A percentile compares a stretch with the other conserved stretches of the same genome.
These are phyloP conservation scores for Eupristina koningsbergeri DNA, from an alignment of 1,140 invertebrate species.

Conservation along the genomic window DNA sequence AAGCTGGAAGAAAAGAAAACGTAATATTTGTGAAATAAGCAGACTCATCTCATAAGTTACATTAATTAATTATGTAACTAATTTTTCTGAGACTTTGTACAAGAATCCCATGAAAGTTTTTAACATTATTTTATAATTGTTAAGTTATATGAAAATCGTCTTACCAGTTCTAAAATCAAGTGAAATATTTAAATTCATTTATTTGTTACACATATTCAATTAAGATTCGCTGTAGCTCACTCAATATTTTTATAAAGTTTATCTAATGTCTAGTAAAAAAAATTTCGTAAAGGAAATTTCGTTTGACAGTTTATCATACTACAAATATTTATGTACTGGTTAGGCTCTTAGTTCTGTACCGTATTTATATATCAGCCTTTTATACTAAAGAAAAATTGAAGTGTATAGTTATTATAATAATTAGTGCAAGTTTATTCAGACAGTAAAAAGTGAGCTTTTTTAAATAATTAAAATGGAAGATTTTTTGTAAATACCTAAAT, in stretches of 20 bases:
- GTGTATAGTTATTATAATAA: slow-evolving; percentile 43
- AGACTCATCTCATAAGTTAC: slow-evolving; percentile 35
- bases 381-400: slow-evolving; percentile 44
- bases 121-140: slow-evolving; percentile 9
- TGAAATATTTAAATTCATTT: slow-evolving; percentile 40
- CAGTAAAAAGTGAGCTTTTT: slow-evolving; percentile 36
- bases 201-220: slow-evolving; percentile 32
- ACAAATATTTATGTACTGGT: slow-evolving; percentile 27
- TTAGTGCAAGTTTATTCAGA: slow-evolving; percentile 44
- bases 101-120: slow-evolving; percentile 18
- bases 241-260: slow-evolving; percentile 49
- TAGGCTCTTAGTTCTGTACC: slow-evolving; percentile 20
- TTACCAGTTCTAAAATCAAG: slow-evolving; percentile 21
- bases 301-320: slow-evolving; percentile 4
- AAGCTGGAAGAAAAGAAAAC: neutral
- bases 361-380: slow-evolving; percentile 24
- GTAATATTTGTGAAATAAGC: slow-evolving; percentile 23
- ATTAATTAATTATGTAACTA: slow-evolving; percentile 31
- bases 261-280: slow-evolving; percentile 1
- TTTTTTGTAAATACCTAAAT: slow-evolving; percentile 10
- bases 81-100: slow-evolving; percentile 21
- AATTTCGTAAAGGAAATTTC: neutral
- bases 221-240: slow-evolving; percentile 16
- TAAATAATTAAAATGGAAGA: slow-evolving; percentile 15
- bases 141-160: slow-evolving; percentile 35